Conservation (phyloP, 2,888 invertebrate species). For the Deroplatys truncata region DNA sequence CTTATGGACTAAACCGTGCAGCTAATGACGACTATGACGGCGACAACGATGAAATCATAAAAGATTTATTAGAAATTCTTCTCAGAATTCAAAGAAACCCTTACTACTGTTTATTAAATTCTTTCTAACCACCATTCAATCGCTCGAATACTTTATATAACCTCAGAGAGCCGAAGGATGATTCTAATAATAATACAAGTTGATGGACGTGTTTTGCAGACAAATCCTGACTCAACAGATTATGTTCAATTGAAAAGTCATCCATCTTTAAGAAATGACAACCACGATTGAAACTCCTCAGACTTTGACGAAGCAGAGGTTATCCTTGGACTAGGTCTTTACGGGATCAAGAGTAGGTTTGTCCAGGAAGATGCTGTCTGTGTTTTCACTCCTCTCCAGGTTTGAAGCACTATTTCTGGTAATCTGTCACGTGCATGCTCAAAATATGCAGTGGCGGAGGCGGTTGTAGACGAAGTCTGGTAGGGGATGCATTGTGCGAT, state of each 20-base stretch:
- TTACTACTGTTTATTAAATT: no score
- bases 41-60: no score
- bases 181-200: not conserved
- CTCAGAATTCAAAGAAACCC: no score
- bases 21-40: no score
- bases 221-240: not conserved
- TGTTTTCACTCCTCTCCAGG: not conserved
- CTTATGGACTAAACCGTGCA: no score
- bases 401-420: not conserved
- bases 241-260: not conserved
- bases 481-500: not conserved
- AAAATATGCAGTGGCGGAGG: not conserved
- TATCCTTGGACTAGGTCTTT: not conserved
- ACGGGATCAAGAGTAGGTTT: not conserved
- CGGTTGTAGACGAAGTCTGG: not conserved
- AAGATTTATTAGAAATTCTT: no score
- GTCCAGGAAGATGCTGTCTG: not conserved
- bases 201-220: not conserved
- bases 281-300: not conserved
- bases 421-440: not conserved
- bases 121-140: no score
- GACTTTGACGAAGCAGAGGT: not conserved
- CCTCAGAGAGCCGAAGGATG: not conserved
- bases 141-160: not conserved
- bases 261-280: not conserved